Percentiles rank a stretch among this genome's conserved stretches.
These are phyloP conservation scores for Nerophis ophidion DNA, from an alignment of 2,113 vertebrate species.

Conservation along the genomic window DNA sequence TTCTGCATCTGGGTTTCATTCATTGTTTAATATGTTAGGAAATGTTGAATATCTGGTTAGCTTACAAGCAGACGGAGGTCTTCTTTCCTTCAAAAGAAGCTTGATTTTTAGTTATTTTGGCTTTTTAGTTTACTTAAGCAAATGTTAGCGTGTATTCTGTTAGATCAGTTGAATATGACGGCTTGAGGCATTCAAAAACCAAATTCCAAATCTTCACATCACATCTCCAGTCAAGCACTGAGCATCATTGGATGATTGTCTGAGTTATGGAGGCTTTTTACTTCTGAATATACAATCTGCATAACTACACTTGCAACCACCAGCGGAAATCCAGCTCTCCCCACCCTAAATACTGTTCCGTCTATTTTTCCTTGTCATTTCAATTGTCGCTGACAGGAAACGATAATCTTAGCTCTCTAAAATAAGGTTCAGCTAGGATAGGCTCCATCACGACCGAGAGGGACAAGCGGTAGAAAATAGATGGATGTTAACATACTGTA, in stretches of 20 bases:
- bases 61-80: conserved; percentile 44
- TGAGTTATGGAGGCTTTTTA: conserved; percentile 39
- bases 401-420: conserved; percentile 4
- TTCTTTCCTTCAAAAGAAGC: conserved; percentile 45
- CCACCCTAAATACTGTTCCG: conserved; percentile 21
- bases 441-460: too few relatives aligned
- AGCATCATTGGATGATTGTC: conserved; percentile 28
- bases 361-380: conserved; percentile 12
- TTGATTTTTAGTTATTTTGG: conserved; percentile 53
- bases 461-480: too few relatives aligned
- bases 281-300: conserved; percentile 32
- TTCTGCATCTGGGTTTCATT: conserved; percentile 18
- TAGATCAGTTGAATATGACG: conserved; percentile 37
- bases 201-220: conserved; percentile 22
- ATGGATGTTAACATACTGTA: conserved; percentile 12
- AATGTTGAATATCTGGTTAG: conserved; percentile 43
- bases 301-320: conserved; percentile 33
- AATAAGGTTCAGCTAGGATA: conserved; percentile 7
- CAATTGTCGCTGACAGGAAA: conserved; percentile 21
- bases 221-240: conserved; percentile 26
- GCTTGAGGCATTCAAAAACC: conserved; percentile 21
- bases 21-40: conserved; percentile 53
- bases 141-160: conserved; percentile 35
- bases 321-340: conserved; percentile 30
- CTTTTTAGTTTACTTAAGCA: conserved; percentile 32